phyloP scores from a whole-genome alignment of 2,888 invertebrate genomes.

The Lymantria monacha region DNA sequence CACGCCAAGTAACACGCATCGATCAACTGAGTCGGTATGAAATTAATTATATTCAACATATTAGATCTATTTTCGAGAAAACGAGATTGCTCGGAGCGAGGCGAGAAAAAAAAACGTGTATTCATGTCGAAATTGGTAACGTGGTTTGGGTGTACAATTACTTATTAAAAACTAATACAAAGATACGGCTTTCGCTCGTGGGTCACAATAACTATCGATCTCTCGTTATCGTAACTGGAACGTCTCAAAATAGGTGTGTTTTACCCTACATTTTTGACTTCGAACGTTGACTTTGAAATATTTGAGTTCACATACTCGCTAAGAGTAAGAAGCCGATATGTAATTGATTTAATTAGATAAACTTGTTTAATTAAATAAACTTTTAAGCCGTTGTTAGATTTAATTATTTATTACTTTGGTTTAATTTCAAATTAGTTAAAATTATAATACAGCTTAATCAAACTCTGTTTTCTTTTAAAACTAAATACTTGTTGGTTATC shows the following conservation, averaged over 20 bases:
- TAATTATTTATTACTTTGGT: conserved; percentile 6
- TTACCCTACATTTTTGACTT: conserved; percentile 45
- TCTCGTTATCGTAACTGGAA: conserved; percentile 42
- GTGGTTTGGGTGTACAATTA: conserved; percentile 73
- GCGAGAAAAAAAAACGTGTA: conserved; percentile 65
- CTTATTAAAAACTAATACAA: conserved; percentile 74
- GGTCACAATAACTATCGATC: conserved; percentile 43
- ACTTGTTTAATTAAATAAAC: conserved; percentile 20
- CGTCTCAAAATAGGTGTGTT: conserved; percentile 43
- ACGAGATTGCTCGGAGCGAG: conserved; percentile 71
- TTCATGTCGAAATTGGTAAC: conserved; percentile 75
- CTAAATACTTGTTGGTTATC: too few species aligned
- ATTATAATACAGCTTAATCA: too few species aligned
- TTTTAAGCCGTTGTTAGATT: conserved; percentile 1
- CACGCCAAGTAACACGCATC: conserved; percentile 70
- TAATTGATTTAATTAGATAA: conserved; percentile 29
- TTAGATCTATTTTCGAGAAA: conserved; percentile 80
- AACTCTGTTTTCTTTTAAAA: too few species aligned
- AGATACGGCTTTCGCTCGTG: conserved; percentile 58
- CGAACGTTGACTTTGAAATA: conserved; percentile 27
- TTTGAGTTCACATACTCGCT: conserved; percentile 17
- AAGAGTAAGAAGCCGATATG: conserved; percentile 15
- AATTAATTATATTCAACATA: conserved; percentile 80
- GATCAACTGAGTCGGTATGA: conserved; percentile 69
- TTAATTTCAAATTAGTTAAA: not conserved